Percentiles rank a stretch among this genome's conserved stretches.
Conservation (phyloP, 1,140 invertebrate species). For the Aphelenchoides fujianensis region DNA sequence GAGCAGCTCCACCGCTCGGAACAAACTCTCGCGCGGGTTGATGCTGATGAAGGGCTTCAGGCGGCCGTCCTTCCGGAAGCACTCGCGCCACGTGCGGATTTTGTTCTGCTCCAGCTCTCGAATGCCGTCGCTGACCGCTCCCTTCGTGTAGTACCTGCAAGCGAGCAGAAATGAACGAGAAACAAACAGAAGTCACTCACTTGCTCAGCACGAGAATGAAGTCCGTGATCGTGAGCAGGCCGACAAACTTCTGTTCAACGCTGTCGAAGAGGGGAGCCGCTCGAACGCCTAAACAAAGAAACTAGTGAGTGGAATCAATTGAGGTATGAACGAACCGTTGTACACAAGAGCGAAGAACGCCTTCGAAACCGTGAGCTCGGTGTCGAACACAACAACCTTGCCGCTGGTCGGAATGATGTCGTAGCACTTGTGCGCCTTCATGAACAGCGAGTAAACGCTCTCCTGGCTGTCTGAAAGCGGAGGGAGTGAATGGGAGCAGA, state of each 20-base stretch:
- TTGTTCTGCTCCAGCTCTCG: slow-evolving; percentile 91
- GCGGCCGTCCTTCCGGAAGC: slow-evolving; percentile 59
- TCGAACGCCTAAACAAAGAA: slow-evolving; percentile 92
- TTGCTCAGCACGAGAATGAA: slow-evolving; percentile 84
- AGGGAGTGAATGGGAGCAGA: slow-evolving; percentile 19
- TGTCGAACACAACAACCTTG: slow-evolving; percentile 98
- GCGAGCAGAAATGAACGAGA: background rate
- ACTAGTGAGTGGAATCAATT: slow-evolving; percentile 74
- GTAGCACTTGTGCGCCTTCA: slow-evolving; percentile 98
- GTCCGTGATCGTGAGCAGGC: slow-evolving; percentile 99
- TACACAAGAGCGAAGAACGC: slow-evolving; percentile 97
- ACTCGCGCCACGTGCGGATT: slow-evolving; percentile 81
- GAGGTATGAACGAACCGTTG: slow-evolving; percentile 78
- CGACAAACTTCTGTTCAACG: slow-evolving; percentile 78
- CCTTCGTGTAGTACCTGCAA: slow-evolving; percentile 57
- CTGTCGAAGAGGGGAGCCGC: slow-evolving; percentile 97
- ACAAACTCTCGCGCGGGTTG: slow-evolving; percentile 57
- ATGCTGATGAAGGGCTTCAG: slow-evolving; percentile 56
- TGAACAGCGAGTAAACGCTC: slow-evolving; percentile 70
- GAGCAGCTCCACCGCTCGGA: slow-evolving; percentile 57
- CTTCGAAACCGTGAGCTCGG: slow-evolving; percentile 95
- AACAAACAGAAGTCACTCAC: slow-evolving; percentile 31
- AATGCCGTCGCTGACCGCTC: slow-evolving; percentile 48
- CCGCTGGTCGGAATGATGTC: slow-evolving; percentile 97
- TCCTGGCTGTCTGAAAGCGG: slow-evolving; percentile 61